Conservation (phyloP, 2,888 invertebrate genomes). For the Agrilus cyanescens region DNA sequence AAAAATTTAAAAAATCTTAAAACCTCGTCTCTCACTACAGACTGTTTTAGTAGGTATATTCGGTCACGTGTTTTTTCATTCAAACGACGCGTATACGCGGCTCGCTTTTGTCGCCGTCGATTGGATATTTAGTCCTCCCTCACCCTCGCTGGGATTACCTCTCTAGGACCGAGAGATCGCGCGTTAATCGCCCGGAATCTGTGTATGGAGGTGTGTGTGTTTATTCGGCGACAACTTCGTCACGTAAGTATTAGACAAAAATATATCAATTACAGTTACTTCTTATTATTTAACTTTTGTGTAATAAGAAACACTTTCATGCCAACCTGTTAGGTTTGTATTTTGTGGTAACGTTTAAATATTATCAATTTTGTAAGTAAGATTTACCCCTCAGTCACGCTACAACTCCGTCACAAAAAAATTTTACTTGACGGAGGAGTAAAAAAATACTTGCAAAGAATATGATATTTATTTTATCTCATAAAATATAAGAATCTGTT, state of each 20-base stretch:
- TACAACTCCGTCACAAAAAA: slow-evolving; percentile 8
- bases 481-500: background rate
- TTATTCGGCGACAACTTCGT: slow-evolving; percentile 8
- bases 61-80: background rate
- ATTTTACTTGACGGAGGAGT: slow-evolving; percentile 11
- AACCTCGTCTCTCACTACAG: background rate
- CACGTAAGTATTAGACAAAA: slow-evolving; percentile 11
- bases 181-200: slow-evolving; percentile 6
- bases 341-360: slow-evolving; percentile 10
- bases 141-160: background rate
- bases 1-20: background rate
- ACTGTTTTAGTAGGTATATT: background rate
- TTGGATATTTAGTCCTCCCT: too few relatives aligned
- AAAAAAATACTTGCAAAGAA: slow-evolving; percentile 4
- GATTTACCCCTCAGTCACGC: slow-evolving; percentile 9
- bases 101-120: too few relatives aligned
- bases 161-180: background rate
- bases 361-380: slow-evolving; percentile 7
- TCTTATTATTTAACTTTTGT: slow-evolving; percentile 4
- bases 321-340: slow-evolving; percentile 7
- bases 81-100: background rate
- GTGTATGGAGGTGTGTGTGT: slow-evolving; percentile 5
- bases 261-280: slow-evolving; percentile 5
- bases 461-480: slow-evolving; percentile 4
- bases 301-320: slow-evolving; percentile 8